A percentile compares a stretch with the other conserved stretches of the same genome.
Conservation (phyloP, 2,888 invertebrate genomes). For the Peribatodes rhomboidaria region DNA sequence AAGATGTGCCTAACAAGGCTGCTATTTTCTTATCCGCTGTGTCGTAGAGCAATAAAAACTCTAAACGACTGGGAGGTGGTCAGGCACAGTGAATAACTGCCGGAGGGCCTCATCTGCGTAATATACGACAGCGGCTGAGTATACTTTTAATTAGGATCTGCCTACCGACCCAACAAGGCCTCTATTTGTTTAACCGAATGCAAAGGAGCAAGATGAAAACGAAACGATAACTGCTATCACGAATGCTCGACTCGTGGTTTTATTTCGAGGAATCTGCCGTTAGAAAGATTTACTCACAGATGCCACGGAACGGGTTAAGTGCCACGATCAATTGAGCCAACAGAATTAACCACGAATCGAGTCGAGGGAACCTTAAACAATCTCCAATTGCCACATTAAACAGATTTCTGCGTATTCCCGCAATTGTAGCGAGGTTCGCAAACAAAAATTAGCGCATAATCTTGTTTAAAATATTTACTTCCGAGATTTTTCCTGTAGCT, state of each 20-base stretch:
- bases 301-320: constrained; percentile 67
- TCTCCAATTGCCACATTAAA: constrained; percentile 33
- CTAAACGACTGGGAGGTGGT: constrained; percentile 75
- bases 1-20: neutral
- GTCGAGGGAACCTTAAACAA: constrained; percentile 55
- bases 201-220: constrained; percentile 69
- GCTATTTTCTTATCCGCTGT: constrained; percentile 26
- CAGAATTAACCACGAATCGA: constrained; percentile 65
- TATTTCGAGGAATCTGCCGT: constrained; percentile 71
- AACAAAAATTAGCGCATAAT: constrained; percentile 31
- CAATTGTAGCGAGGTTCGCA: constrained; percentile 42
- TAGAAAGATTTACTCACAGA: constrained; percentile 75
- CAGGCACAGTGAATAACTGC: constrained; percentile 72
- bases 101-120: constrained; percentile 71
- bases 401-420: neutral
- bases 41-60: constrained; percentile 61
- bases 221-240: constrained; percentile 72
- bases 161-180: constrained; percentile 72
- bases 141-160: constrained; percentile 83
- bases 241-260: constrained; percentile 68
- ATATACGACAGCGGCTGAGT: constrained; percentile 75
- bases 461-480: constrained; percentile 51
- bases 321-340: constrained; percentile 72
- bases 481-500: constrained; percentile 53
- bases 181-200: constrained; percentile 80